phyloP scores from a whole-genome alignment of 2,888 invertebrate genomes.

The Lochmaea capreae region DNA sequence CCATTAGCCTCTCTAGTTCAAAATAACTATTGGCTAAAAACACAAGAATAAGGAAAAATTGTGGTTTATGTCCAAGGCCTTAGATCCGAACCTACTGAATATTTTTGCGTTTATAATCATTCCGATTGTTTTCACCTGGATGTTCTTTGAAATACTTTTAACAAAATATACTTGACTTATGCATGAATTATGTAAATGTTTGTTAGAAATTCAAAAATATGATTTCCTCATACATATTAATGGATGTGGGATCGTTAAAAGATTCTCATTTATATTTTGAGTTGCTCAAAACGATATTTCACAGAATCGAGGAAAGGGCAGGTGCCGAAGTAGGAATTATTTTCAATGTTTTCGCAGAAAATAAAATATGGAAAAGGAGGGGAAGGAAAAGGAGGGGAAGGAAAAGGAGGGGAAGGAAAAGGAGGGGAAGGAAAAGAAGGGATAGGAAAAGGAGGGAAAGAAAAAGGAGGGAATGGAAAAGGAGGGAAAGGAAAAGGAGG shows the following conservation, averaged over 20 bases:
- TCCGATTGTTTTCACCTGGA: background rate
- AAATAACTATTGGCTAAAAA: too few species aligned
- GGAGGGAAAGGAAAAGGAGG: too few species aligned
- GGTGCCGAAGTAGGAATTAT: background rate
- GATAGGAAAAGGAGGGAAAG: too few species aligned
- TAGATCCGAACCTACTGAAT: background rate
- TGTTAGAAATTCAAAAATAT: constrained; percentile 9
- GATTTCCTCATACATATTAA: background rate
- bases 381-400: too few species aligned
- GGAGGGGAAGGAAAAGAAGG: too few species aligned
- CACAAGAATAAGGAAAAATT: background rate
- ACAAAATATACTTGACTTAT: background rate
- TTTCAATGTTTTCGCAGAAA: background rate
- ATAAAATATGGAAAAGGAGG: background rate
- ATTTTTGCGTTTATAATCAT: background rate
- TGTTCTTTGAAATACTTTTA: background rate
- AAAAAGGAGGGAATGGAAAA: too few species aligned
- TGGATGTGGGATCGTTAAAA: background rate
- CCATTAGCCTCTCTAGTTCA: too few species aligned
- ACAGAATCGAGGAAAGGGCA: background rate
- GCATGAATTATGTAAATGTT: constrained; percentile 7
- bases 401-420: too few species aligned
- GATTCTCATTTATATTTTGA: background rate
- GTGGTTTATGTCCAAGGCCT: background rate
- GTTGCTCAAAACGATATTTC: background rate